Percentiles rank a stretch among this genome's conserved stretches.
phyloP scores from a whole-genome alignment of 2,113 vertebrate genomes.

The Eurystomus gularis region DNA sequence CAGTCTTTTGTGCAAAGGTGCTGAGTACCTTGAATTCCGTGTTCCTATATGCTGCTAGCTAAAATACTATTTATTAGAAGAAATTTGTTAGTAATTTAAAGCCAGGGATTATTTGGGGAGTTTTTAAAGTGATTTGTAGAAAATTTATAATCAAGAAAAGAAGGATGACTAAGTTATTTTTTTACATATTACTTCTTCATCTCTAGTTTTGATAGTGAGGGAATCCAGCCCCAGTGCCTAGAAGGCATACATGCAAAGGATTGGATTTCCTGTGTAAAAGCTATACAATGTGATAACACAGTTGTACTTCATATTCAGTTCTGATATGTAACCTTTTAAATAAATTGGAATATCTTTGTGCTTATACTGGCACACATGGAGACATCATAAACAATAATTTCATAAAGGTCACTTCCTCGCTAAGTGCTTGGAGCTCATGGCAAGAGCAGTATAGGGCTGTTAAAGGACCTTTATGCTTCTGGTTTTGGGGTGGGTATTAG shows the following conservation, averaged over 20 bases:
- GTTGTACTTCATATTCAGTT: conserved; percentile 75
- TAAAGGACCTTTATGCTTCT: conserved; percentile 34
- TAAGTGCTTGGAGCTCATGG: conserved; percentile 43
- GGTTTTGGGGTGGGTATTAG: neutral
- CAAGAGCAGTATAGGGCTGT: conserved; percentile 43
- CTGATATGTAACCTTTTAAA: conserved; percentile 84
- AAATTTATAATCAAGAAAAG: neutral
- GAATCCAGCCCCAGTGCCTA: conserved; percentile 20
- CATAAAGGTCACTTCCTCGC: conserved; percentile 77
- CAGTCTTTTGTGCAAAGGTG: neutral
- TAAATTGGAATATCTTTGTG: conserved; percentile 81
- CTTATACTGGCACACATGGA: conserved; percentile 48
- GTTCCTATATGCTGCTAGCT: neutral
- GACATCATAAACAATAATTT: conserved; percentile 80
- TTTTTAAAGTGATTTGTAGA: neutral
- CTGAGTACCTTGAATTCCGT: neutral
- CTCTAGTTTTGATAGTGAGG: neutral
- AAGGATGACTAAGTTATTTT: neutral
- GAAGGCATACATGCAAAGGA: conserved; percentile 29
- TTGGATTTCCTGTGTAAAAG: conserved; percentile 64
- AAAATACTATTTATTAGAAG: neutral
- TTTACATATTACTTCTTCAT: neutral
- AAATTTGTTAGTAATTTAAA: neutral
- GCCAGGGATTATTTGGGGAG: neutral
- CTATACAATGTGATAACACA: conserved; percentile 69